Evolutionary conservation across 2,113 vertebrate species (phyloP), one percentile per base, ranked within the genome.

Genomic region (Vireo altiloquus): DNA sequence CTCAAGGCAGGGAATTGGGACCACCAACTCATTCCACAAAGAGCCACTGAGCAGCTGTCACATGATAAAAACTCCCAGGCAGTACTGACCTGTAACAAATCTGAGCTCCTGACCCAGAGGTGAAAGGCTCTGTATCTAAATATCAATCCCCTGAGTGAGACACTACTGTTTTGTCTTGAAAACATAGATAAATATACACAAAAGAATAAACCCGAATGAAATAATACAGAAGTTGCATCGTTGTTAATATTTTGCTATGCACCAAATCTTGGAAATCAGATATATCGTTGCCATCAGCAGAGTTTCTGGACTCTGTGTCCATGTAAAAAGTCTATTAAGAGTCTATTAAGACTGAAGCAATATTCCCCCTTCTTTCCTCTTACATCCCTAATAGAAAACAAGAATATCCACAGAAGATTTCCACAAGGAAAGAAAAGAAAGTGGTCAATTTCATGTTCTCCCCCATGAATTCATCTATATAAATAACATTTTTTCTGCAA

Each of bases 41-140:
- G 85, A 84, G 81, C 92, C 94, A 95, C 74, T 1, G 59, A 95
- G 90, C 96, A 96, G 93, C 96, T 97, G 96, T 74, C 93, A 88
- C 90, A 90, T 21, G 90, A 82, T 10, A 93, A 92, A 65, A 89
- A n/a, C 92, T 96, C 95, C 88, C 94, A 91, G 94, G 93, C 95
- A 86, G 82, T 78, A 37, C 92, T 92, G 95, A 97, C 95, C 95
- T 97, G 95, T 91, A 61, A 95, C 92, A 96, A 96, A 97, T 96
- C 90, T 93, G 87, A 91, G 89, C 82, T 76, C 49, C 84, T 97
- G 97, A 97, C 95, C 95, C 83, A 68, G 89, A 96, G 95, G 96
- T 95, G 95, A 97, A 97, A 82, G 94, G 94, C 68, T 95, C 94
- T 90, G 65, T 82, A 96, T 95, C 96, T 93, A 97, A 94, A 96